These are phyloP conservation scores for Neolamprologus brichardi DNA, from an alignment of 2,113 vertebrate species.

Conservation along the genomic window DNA sequence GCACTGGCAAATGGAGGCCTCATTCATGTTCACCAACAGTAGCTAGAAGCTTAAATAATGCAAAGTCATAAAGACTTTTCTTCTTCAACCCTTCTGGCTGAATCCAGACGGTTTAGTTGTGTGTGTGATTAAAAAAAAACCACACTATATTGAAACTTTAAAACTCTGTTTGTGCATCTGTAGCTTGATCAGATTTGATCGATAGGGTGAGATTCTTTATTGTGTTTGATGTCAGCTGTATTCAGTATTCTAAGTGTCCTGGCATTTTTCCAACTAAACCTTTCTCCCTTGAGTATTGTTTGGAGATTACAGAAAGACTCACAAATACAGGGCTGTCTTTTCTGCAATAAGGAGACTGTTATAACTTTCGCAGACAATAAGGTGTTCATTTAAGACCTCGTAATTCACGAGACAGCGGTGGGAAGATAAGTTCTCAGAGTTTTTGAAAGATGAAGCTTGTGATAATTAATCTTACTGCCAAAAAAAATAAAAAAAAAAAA, in stretches of 20 bases:
- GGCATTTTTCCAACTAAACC: not conserved
- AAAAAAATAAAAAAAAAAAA: not conserved
- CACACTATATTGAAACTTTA: not conserved
- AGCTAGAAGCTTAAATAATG: not conserved
- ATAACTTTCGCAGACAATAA: not conserved
- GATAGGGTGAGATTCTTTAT: not conserved
- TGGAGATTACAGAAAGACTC: not conserved
- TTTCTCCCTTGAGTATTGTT: not conserved
- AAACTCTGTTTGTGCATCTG: not conserved
- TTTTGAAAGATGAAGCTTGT: not conserved
- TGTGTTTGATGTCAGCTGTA: not conserved
- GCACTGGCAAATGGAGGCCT: not conserved
- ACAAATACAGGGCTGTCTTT: not conserved
- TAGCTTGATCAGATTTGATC: not conserved
- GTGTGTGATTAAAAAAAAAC: accelerated
- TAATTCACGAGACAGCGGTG: not conserved
- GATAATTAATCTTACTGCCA: not conserved
- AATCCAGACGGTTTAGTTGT: not conserved
- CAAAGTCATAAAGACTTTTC: not conserved
- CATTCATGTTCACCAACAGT: not conserved
- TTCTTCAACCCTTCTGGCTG: not conserved
- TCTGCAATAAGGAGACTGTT: not conserved
- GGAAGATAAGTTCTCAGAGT: not conserved
- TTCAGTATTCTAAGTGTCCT: not conserved
- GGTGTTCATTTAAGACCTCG: not conserved